Conservation (phyloP, 2,113 vertebrate species). For the Opisthocomus hoazin region DNA sequence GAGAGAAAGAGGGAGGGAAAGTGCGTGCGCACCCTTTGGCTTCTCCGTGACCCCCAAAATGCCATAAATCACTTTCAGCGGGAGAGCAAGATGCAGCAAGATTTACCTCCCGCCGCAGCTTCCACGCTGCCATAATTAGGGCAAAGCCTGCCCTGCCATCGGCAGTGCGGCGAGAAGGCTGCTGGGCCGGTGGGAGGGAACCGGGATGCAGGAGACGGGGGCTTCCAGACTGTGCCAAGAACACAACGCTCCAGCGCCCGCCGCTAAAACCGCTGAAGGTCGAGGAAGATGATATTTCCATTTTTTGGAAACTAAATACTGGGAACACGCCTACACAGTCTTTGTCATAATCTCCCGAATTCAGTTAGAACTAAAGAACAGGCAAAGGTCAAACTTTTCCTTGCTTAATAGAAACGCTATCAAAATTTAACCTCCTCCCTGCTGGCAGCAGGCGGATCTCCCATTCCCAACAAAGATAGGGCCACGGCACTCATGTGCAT, state of each 20-base stretch:
- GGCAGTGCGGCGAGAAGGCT: neutral
- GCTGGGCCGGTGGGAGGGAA: neutral
- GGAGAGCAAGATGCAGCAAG: neutral
- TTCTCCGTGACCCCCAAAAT: neutral
- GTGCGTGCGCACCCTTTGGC: neutral
- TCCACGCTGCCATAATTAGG: neutral
- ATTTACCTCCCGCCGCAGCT: neutral
- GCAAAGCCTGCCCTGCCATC: neutral
- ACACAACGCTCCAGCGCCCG: neutral
- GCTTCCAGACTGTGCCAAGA: neutral
- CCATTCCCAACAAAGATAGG: neutral
- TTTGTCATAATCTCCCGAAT: constrained; percentile 58
- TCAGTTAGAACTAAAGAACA: constrained; percentile 40
- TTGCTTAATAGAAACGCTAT: constrained; percentile 10
- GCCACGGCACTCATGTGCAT: neutral
- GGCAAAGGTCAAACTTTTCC: constrained; percentile 41
- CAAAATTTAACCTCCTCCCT: constrained; percentile 50
- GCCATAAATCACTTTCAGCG: neutral
- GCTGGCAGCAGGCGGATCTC: neutral
- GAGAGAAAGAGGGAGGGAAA: neutral
- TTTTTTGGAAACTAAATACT: constrained; percentile 54
- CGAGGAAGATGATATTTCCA: constrained; percentile 60
- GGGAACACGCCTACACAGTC: constrained; percentile 59
- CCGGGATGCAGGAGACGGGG: neutral
- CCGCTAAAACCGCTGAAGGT: neutral